Conservation (phyloP, 2,113 vertebrate species). For the Columba livia region DNA sequence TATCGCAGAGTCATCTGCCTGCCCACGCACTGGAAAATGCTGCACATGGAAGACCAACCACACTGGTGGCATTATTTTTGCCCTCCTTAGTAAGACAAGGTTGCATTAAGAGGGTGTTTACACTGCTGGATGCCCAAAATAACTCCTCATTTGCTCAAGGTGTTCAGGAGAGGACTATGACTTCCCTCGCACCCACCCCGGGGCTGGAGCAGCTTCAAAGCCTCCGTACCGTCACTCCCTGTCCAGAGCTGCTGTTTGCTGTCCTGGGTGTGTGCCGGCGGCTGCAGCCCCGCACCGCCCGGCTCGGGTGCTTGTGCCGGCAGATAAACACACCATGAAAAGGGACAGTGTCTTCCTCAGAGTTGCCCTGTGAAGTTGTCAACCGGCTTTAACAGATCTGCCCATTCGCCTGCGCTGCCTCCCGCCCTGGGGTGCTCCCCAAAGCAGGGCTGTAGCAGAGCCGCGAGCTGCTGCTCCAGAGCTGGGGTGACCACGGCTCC, state of each 20-base stretch:
- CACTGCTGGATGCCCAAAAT: neutral
- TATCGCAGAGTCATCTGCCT: neutral
- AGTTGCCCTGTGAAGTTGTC: neutral
- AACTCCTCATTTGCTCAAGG: constrained; percentile 45
- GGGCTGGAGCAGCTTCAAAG: constrained; percentile 44
- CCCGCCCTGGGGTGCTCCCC: neutral
- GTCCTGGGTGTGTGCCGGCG: constrained; percentile 28
- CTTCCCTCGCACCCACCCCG: neutral
- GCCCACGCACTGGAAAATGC: constrained; percentile 31
- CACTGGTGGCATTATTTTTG: neutral
- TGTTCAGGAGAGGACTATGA: neutral
- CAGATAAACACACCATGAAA: constrained; percentile 30
- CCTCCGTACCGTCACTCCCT: too few species aligned
- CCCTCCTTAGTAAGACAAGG: neutral
- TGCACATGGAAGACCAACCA: neutral
- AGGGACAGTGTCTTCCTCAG: neutral
- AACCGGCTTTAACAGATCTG: neutral
- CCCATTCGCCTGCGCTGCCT: neutral
- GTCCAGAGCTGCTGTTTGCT: constrained; percentile 18
- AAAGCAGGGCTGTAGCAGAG: neutral
- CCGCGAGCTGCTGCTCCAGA: neutral
- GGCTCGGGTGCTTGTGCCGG: neutral
- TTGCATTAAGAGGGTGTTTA: constrained; percentile 50
- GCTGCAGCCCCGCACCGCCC: neutral
- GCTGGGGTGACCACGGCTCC: neutral